Evolutionary conservation across 2,797 vertebrate species (phyloP).

Genomic region (Fistularia tabacaria): DNA sequence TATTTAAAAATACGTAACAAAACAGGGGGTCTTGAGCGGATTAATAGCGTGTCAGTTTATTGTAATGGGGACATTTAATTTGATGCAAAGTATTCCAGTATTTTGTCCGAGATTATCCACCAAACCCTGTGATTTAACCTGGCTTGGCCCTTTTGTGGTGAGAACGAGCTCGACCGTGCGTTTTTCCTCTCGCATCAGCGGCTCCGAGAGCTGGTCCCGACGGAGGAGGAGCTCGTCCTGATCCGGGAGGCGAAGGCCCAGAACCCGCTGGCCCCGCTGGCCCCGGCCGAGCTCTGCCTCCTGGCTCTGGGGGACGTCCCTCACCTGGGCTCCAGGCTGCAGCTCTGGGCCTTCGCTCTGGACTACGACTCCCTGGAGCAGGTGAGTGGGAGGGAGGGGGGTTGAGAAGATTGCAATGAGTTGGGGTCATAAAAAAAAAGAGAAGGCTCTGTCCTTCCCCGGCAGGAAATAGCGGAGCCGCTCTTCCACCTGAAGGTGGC

Average conservation of each 20-base stretch:
- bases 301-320: slow-evolving; percentile 68
- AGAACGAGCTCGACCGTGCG: too few relatives aligned
- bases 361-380: slow-evolving; percentile 77
- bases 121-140: too few relatives aligned
- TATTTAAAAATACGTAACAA: too few relatives aligned
- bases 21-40: too few relatives aligned
- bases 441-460: too few relatives aligned
- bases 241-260: slow-evolving; percentile 67
- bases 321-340: slow-evolving; percentile 68
- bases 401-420: not conserved
- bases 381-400: slow-evolving; percentile 41
- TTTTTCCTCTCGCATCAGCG: slow-evolving; percentile 44
- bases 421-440: not conserved
- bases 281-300: slow-evolving; percentile 72
- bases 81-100: too few relatives aligned
- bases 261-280: slow-evolving; percentile 55
- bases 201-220: slow-evolving; percentile 67
- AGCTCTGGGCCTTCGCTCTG: slow-evolving; percentile 76
- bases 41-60: too few relatives aligned
- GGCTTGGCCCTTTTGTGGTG: too few relatives aligned
- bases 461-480: slow-evolving; percentile 78
- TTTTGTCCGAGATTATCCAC: not conserved
- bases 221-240: slow-evolving; percentile 72
- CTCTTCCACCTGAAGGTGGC: slow-evolving; percentile 78
- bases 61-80: too few relatives aligned